Base-by-base conservation (phyloP, 1,140 invertebrate species). In the Cotesia vestalis region DNA sequence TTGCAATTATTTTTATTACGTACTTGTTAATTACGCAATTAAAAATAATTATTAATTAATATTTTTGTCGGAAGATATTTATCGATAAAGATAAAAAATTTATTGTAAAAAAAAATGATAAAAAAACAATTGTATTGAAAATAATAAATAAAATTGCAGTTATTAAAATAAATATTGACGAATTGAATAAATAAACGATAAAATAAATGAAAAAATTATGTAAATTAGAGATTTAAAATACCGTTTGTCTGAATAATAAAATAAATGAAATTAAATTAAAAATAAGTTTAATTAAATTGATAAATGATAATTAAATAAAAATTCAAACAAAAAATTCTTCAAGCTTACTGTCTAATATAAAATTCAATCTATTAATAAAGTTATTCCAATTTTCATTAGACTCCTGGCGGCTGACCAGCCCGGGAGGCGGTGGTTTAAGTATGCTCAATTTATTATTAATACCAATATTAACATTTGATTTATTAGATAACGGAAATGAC, bases 301-400 rank as follows among this genome's bases (percentile, higher is more conserved):
- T 34, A 27, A 57, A 69, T 34, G 36, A 57, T 59, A 27, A 55
- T 27, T 36, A 12, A 69, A 52, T 9, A 35, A 62, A 60, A 40
- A 4, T 40, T 61, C 74, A 46, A 46, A 46, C 40, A 67, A 87
- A 83, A 61, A 85, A 87, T 71, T 83, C 78, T 17, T 80, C 86
- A 12, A 73, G 75, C 74, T 85, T 83, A 63, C 80, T 86, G 69
- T 88, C 86, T 4, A 88, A 75, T 60, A 88, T 87, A 0, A 77
- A 82, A 70, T 88, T 87, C 4, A 88, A 76, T 34, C 84, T 82
- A 1, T 78, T 27, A 3, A 88, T 71, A 73, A 88, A 88, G 14
- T 79, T 76, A 71, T 81, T 84, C 85, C 85, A 87, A 70, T 79
- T 87, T 8, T 87, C 81, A 27, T 81, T 85, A 0, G 84, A 87